phyloP scores from a whole-genome alignment of 2,113 vertebrate genomes.

The Oreotragus oreotragus region DNA sequence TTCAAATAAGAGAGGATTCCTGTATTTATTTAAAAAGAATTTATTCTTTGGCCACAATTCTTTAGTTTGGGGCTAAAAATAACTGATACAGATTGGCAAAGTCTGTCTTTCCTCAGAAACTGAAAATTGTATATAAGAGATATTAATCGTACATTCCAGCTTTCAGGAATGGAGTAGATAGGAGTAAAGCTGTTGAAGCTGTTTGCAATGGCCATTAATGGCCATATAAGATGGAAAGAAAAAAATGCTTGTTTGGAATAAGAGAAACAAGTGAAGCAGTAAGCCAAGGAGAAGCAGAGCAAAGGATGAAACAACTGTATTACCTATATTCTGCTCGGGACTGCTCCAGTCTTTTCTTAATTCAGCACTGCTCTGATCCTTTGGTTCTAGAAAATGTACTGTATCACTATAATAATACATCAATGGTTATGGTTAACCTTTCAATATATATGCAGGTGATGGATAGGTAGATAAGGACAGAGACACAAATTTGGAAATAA shows the following conservation, averaged over 20 bases:
- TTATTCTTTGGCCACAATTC: neutral
- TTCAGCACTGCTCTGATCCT: neutral
- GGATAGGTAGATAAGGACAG: neutral
- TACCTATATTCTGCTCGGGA: neutral
- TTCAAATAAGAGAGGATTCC: neutral
- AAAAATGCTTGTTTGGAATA: neutral
- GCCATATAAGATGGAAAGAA: neutral
- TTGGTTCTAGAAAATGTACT: neutral
- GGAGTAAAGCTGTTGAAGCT: neutral
- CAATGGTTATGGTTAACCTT: neutral
- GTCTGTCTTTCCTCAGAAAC: neutral
- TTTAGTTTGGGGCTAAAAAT: neutral
- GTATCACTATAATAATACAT: neutral
- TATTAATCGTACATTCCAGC: neutral
- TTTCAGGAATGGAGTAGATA: neutral
- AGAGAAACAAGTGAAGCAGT: neutral
- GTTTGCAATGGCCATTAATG: neutral
- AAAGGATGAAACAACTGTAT: neutral
- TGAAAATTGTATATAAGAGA: neutral
- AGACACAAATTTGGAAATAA: neutral
- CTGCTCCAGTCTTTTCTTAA: neutral
- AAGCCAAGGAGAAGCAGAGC: neutral
- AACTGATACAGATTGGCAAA: neutral
- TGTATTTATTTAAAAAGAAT: neutral
- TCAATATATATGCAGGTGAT: neutral